Evolutionary conservation across 1,140 invertebrate species (phyloP).

Genomic region (Megalopta genalis): DNA sequence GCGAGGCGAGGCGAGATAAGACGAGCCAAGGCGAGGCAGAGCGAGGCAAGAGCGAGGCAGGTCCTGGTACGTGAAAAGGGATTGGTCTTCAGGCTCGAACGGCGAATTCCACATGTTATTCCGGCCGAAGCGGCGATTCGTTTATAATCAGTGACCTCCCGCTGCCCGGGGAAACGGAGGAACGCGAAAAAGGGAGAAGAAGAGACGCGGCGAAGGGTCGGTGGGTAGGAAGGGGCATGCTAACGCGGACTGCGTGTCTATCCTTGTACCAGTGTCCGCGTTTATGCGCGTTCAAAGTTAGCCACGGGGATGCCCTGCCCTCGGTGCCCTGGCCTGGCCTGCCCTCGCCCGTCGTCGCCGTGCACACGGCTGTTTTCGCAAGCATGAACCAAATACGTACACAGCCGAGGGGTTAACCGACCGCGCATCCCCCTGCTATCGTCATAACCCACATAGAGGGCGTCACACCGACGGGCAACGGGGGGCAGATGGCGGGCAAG

Average conservation of each 20-base stretch:
- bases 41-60: too few species aligned
- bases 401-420: slow-evolving; percentile 68
- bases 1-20: too few species aligned
- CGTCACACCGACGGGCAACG: slow-evolving; percentile 68
- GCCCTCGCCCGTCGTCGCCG: slow-evolving; percentile 2
- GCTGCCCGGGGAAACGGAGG: background rate
- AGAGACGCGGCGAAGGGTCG: too few species aligned
- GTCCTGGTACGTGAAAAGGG: background rate
- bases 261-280: too few species aligned
- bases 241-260: too few species aligned
- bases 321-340: too few species aligned
- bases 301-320: slow-evolving; percentile 6
- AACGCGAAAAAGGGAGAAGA: background rate
- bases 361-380: slow-evolving; percentile 44
- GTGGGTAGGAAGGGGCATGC: too few species aligned
- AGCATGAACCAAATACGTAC: slow-evolving; percentile 54
- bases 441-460: slow-evolving; percentile 78
- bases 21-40: too few species aligned
- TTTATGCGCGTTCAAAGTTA: slow-evolving; percentile 27
- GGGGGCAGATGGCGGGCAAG: slow-evolving; percentile 6
- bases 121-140: slow-evolving; percentile 14
- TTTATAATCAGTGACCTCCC: slow-evolving; percentile 25
- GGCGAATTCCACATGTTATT: background rate
- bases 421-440: slow-evolving; percentile 67
- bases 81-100: too few species aligned